Evolutionary conservation across 1,140 invertebrate genomes (phyloP).

Genomic region (Muscidifurax raptorellus): DNA sequence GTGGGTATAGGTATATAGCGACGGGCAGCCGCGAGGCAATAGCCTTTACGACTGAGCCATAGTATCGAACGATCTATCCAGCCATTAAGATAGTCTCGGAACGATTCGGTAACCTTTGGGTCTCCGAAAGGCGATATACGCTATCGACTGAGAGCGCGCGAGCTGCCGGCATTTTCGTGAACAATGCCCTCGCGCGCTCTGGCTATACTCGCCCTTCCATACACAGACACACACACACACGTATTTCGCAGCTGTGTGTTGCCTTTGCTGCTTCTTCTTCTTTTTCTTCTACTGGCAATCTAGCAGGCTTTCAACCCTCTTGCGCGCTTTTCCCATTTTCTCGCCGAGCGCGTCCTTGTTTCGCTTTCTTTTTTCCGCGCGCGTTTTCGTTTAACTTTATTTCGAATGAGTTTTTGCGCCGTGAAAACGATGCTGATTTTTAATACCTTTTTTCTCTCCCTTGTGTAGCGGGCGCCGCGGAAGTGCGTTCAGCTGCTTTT

Average conservation of each 20-base stretch:
- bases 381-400: slow-evolving; percentile 26
- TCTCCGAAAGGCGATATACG: slow-evolving; percentile 74
- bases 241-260: slow-evolving; percentile 45
- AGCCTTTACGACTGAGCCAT: slow-evolving; percentile 76
- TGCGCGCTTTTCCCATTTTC: slow-evolving; percentile 44
- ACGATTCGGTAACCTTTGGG: slow-evolving; percentile 77
- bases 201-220: slow-evolving; percentile 9
- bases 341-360: slow-evolving; percentile 1
- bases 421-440: slow-evolving; percentile 24
- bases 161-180: slow-evolving; percentile 66
- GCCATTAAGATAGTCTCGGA: slow-evolving; percentile 76
- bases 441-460: background rate
- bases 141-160: slow-evolving; percentile 67
- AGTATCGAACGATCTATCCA: slow-evolving; percentile 76
- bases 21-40: slow-evolving; percentile 65
- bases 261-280: slow-evolving; percentile 56
- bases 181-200: slow-evolving; percentile 56
- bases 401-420: slow-evolving; percentile 26
- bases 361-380: slow-evolving; percentile 53
- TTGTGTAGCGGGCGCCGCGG: background rate
- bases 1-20: background rate
- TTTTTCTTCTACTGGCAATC: slow-evolving; percentile 32
- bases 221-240: background rate
- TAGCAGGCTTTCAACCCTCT: slow-evolving; percentile 52
- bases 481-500: background rate